Evolutionary conservation across 2,888 invertebrate species (phyloP), one percentile per base, ranked within the genome.

Genomic region (Exephanes ischioxanthus): DNA sequence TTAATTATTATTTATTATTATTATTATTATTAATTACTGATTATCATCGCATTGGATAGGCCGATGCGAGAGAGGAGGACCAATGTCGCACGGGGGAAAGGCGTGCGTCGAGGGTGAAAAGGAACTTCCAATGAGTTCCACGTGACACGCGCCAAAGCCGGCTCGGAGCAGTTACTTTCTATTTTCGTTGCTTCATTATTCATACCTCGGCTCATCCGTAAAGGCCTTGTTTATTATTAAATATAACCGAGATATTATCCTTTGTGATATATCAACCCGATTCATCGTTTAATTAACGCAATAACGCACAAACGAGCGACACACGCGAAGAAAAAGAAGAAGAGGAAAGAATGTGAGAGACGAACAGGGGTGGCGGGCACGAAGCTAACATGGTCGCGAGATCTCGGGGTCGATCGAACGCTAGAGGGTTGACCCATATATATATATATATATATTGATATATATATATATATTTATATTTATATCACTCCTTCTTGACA

Each of bases 351-450:
- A 58, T 0, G 26, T 9, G 58, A 55, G 22, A 11, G 55, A n/a
- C 1, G 19, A 22, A 22, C 19, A 19, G 9, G 72, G 58, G 26
- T 41, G 61, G 33, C 63, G 63, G 22, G 0, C 41, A 48, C 58
- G 45, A 61, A 55, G 71, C 33, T 30, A n/a, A 53, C 33, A 9
- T 26, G 19, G 33, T 76, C 66, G 51, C 19, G 22, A 26, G 68
- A 53, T 67, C 37, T 41, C 45, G 4, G 45, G 45, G 33, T 37
- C 55, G 55, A 77, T 41, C 16, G 48, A 79, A 58, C 33, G 45
- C 7, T 41, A 71, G 79, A 26, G 63, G 71, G 61, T 61, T 70
- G 70, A 79, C 63, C 58, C 37, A 63, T 33, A 33, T 55, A 51
- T 76, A 19, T 9, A 37, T 37, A 61, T 48, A 33, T 37, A 33